A percentile compares a stretch with the other conserved stretches of the same genome.
These are phyloP conservation scores for Brotula barbata DNA, from an alignment of 2,797 vertebrate genomes.

Conservation along the genomic window DNA sequence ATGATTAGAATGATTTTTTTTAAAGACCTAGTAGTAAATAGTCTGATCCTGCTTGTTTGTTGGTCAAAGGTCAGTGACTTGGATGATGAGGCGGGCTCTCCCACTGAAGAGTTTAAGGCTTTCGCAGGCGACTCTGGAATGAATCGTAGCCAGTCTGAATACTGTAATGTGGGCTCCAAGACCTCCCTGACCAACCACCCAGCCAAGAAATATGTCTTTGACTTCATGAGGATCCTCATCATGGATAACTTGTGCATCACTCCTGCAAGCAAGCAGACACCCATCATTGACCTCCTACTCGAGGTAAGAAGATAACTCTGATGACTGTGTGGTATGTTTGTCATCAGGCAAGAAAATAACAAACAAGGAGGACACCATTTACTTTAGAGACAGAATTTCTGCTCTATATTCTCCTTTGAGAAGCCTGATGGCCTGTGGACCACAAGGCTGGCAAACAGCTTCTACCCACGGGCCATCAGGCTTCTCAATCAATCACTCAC, in stretches of 20 bases:
- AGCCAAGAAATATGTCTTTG: slow-evolving; percentile 97
- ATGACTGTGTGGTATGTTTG: no score
- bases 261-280: slow-evolving; percentile 96
- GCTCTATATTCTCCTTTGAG: no score
- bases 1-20: no score
- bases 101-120: slow-evolving; percentile 95
- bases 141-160: slow-evolving; percentile 99
- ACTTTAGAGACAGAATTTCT: no score
- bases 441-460: no score
- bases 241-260: slow-evolving; percentile 97
- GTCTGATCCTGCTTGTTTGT: not conserved
- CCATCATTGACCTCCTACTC: slow-evolving; percentile 92
- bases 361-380: no score
- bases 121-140: slow-evolving; percentile 93
- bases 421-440: no score
- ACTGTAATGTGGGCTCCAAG: slow-evolving; percentile 96
- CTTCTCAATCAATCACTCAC: no score
- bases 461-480: no score
- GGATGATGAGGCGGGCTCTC: slow-evolving; percentile 94
- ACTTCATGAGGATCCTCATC: slow-evolving; percentile 98
- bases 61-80: slow-evolving; percentile 87
- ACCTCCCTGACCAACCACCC: slow-evolving; percentile 97
- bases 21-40: no score
- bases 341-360: not conserved
- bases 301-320: slow-evolving; percentile 80